Base-by-base conservation (phyloP, 92 coral and sea anemone genomes). In the Epizoanthus ramosus region DNA sequence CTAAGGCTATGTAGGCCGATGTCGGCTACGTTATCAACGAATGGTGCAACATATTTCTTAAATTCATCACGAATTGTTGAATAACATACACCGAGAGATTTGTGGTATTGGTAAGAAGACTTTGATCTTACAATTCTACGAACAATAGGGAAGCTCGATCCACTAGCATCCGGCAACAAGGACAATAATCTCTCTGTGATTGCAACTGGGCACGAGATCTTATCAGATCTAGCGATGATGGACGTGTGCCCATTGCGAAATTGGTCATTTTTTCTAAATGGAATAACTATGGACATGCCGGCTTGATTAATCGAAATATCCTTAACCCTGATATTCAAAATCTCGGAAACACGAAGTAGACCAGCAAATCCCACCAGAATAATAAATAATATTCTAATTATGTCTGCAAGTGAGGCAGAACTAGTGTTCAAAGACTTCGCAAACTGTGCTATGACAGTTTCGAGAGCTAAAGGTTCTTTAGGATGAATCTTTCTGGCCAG, bases 151-250 rank as follows among this genome's bases (percentile, higher is more conserved):
- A 7, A 3, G 12, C 63, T 16, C 19, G 67, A 50, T 15, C 52
- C 35, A 14, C 33, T 21, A 53, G 39, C 28, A 56, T 60, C 71
- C n/a, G 71, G 84, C 1, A 80, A 18, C 73, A 31, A 16, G 9
- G 37, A 7, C 4, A 79, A n/a, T 0, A 79, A 6, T 17, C 73
- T 63, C 39, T 80, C 84, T 5, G 84, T 64, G 23, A 80, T 80
- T 18, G 74, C 22, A 5, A 80, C 84, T 33, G 84, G 84, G 68
- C 84, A 80, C 28, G 84, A 63, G 19, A 37, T 19, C 58, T 77
- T 77, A 19, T 61, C 50, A 13, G 83, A 57, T 59, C 83, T 77
- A 5, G 83, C 83, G 4, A 77, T 56, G 21, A 24, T 39, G 57
- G 5, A 39, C 5, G 69, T 77, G 37, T 59, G 31, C 0, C 73